Base-by-base conservation (phyloP, 1,140 invertebrate genomes). In the Calycopis cecrops region DNA sequence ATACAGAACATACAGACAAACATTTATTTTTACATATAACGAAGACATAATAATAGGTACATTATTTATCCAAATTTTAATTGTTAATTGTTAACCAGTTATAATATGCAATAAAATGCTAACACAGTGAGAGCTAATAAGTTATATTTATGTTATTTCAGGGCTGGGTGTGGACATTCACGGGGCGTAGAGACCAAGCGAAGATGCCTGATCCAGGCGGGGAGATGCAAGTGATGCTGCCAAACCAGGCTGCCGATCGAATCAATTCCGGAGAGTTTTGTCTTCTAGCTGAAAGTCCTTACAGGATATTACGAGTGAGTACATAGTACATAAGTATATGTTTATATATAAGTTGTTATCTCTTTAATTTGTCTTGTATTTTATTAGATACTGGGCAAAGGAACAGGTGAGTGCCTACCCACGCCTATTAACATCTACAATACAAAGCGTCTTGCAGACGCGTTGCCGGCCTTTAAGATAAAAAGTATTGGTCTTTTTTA, bases 181-280 rank as follows among this genome's bases (percentile, higher is more conserved):
- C 69, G 0, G 71, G 73, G 0, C 69, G 66, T 10, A 62, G 62
- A 3, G 62, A 69, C 0, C 44, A 52, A 37, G 62, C 62, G 35
- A 76, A 77, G 63, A 59, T 52, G 10, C 17, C 54, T 11, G 79
- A 82, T 35, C 66, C 67, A 0, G 77, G 73, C 1, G 74, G 74
- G 3, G 82, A 85, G 50, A 65, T 85, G 49, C 81, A 85, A 38
- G 59, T 75, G 9, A 85, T 85, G 81, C 63, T 85, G 42, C 73
- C 76, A 0, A 52, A 28, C 8, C 69, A 67, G 48, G 50, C 50
- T 0, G 42, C 62, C 1, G 76, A 76, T 11, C 48, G 59, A 11
- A 42, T 59, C 0, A 76, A 69, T 16, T 77, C 79, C 0, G 81
- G 81, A 3, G 81, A 85, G 6, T 73, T 83, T 1, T 85, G 81